A percentile compares a stretch with the other conserved stretches of the same genome.
Evolutionary conservation across 2,888 invertebrate species (phyloP).

Genomic region (Branchellion lobata): DNA sequence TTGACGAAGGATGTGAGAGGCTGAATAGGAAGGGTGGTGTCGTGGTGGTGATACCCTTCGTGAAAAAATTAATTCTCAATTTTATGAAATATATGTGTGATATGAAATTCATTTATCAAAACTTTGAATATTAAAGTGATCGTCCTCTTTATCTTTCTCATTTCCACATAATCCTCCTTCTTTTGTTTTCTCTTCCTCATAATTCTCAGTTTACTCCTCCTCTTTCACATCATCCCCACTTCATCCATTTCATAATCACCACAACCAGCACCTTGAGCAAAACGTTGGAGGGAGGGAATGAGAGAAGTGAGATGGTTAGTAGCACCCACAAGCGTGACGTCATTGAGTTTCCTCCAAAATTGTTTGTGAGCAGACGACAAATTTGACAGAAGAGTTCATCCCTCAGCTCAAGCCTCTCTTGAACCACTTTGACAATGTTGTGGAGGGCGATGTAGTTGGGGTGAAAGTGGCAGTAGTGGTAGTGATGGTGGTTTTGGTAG

Average conservation of each 20-base stretch:
- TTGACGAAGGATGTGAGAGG: slow-evolving; percentile 23
- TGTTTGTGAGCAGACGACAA: slow-evolving; percentile 70
- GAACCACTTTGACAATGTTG: slow-evolving; percentile 64
- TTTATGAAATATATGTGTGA: too few species aligned
- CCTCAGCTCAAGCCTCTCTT: slow-evolving; percentile 84
- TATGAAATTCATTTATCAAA: too few species aligned
- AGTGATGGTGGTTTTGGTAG: neutral
- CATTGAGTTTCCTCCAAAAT: slow-evolving; percentile 79
- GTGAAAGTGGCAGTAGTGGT: slow-evolving; percentile 58
- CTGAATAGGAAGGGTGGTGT: neutral
- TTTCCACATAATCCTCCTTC: too few species aligned
- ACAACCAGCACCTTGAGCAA: slow-evolving; percentile 71
- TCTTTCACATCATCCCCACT: too few species aligned
- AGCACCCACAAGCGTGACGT: slow-evolving; percentile 18
- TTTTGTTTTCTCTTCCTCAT: too few species aligned
- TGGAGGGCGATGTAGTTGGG: slow-evolving; percentile 35
- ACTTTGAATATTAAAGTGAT: too few species aligned
- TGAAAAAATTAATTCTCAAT: too few species aligned
- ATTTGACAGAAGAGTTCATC: slow-evolving; percentile 77
- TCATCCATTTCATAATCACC: too few species aligned
- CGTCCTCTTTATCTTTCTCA: too few species aligned
- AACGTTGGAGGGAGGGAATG: slow-evolving; percentile 84
- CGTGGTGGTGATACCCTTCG: too few species aligned
- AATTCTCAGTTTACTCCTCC: too few species aligned
- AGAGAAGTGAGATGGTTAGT: slow-evolving; percentile 83